A percentile compares a stretch with the other conserved stretches of the same genome.
Conservation (phyloP, 1,140 invertebrate species). For the Bombus consobrinus region DNA sequence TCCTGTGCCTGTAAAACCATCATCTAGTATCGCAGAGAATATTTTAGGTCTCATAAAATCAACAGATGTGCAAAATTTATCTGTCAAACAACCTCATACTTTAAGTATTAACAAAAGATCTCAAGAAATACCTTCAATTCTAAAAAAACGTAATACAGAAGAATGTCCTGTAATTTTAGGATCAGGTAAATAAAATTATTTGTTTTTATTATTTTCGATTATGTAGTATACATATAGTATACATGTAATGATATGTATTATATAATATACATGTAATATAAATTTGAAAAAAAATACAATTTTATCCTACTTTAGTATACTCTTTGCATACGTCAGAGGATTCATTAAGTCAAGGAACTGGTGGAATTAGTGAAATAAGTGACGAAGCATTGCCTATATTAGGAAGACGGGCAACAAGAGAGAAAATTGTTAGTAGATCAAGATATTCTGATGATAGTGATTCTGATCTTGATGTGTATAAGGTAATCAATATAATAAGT, state of each 20-base stretch:
- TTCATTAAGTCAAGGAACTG: conserved; percentile 83
- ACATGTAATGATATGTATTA: too few species aligned
- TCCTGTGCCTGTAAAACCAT: conserved; percentile 58
- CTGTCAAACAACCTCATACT: conserved; percentile 61
- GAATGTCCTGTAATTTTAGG: conserved; percentile 76
- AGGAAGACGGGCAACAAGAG: conserved; percentile 85
- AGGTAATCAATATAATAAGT: conserved; percentile 66
- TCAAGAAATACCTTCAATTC: conserved; percentile 83
- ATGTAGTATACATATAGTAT: neutral
- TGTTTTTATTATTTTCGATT: conserved; percentile 17
- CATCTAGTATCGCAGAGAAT: conserved; percentile 79
- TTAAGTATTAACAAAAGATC: conserved; percentile 71
- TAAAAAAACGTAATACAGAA: conserved; percentile 85
- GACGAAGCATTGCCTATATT: conserved; percentile 85
- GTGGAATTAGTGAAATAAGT: conserved; percentile 85
- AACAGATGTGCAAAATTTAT: conserved; percentile 69
- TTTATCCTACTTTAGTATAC: conserved; percentile 69
- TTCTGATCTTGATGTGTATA: conserved; percentile 83
- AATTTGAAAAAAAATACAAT: neutral
- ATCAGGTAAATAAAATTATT: conserved; percentile 71
- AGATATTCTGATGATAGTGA: conserved; percentile 83
- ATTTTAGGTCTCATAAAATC: conserved; percentile 80
- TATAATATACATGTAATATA: neutral
- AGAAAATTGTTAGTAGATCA: conserved; percentile 78
- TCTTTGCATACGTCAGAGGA: conserved; percentile 83